phyloP scores from a whole-genome alignment of 2,888 invertebrate genomes.

The Gonocerus acuteangulatus region DNA sequence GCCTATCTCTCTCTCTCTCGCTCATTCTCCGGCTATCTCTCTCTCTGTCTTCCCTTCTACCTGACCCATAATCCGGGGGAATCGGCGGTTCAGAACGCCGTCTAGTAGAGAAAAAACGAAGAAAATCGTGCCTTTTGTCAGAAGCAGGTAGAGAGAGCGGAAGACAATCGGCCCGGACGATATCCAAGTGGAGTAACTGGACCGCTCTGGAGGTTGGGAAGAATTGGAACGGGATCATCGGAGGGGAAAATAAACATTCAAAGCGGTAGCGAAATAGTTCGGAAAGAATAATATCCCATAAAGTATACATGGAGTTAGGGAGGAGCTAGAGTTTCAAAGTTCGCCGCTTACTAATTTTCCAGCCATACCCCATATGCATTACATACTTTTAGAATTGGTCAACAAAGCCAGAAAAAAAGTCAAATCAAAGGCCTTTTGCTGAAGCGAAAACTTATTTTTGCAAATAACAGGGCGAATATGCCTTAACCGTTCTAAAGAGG shows the following conservation, averaged over 20 bases:
- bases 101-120: conserved; percentile 2
- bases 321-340: no score
- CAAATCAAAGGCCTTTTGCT: no score
- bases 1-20: not conserved
- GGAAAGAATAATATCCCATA: no score
- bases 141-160: conserved; percentile 1
- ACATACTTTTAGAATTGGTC: no score
- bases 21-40: no score
- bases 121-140: conserved; percentile 12
- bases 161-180: conserved; percentile 6
- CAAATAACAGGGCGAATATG: no score
- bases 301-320: no score
- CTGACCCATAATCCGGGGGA: conserved; percentile 21
- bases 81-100: conserved; percentile 10
- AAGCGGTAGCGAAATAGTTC: not conserved
- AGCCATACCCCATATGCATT: no score
- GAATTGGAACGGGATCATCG: conserved; percentile 1
- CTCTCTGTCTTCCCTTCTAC: not conserved
- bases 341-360: no score
- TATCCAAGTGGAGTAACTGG: not conserved
- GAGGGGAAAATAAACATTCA: conserved; percentile 9
- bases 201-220: not conserved
- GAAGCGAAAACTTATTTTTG: no score
- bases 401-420: no score
- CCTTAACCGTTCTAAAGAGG: no score